A percentile compares a stretch with the other conserved stretches of the same genome.
These are phyloP conservation scores for Enhydra lutris DNA, from an alignment of 2,113 vertebrate genomes.

Conservation along the genomic window DNA sequence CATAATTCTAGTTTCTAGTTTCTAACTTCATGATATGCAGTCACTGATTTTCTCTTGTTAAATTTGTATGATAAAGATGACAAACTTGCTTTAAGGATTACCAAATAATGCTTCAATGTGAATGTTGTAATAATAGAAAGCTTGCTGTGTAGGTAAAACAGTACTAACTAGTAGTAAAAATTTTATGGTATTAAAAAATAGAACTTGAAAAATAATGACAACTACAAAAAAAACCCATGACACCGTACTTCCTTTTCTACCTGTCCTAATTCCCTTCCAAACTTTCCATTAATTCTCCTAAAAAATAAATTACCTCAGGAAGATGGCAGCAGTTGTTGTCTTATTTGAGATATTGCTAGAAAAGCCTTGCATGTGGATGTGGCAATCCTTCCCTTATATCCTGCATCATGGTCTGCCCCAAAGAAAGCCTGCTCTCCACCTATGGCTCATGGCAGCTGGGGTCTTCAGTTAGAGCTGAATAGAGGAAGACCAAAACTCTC, in stretches of 20 bases:
- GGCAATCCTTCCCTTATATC: neutral
- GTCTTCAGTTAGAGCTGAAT: neutral
- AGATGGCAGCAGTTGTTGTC: neutral
- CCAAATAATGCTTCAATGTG: neutral
- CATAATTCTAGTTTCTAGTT: slow-evolving; percentile 1
- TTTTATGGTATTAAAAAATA: neutral
- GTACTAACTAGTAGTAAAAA: neutral
- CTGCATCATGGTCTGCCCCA: neutral
- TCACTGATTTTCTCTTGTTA: neutral
- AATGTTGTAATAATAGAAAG: neutral
- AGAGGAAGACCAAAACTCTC: neutral
- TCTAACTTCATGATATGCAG: neutral
- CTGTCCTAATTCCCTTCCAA: neutral
- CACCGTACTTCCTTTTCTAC: neutral
- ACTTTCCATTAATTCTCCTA: neutral
- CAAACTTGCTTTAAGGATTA: neutral
- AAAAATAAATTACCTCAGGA: neutral
- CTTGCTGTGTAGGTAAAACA: slow-evolving; percentile 1
- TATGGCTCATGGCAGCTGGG: neutral
- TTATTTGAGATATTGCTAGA: neutral
- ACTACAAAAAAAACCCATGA: neutral
- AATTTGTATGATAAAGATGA: neutral
- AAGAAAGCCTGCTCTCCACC: neutral
- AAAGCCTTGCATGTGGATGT: neutral
- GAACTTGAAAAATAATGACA: neutral